Evolutionary conservation across 2,113 vertebrate species (phyloP).

Genomic region (Struthidea cinerea): DNA sequence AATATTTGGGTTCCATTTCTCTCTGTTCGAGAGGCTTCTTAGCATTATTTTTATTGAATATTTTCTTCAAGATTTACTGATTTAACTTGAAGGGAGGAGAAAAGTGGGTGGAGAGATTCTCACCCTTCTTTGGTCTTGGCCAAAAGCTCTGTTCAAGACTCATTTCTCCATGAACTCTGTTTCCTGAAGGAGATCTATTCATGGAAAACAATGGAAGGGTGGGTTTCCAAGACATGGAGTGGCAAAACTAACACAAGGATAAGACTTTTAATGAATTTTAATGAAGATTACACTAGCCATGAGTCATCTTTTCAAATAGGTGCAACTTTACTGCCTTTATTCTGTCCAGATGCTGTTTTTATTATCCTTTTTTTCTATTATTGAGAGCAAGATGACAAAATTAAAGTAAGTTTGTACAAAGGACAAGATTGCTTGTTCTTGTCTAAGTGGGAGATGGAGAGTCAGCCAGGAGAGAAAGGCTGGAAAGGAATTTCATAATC

Average conservation of each 20-base stretch:
- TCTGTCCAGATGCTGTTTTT: background rate
- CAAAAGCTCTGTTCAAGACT: background rate
- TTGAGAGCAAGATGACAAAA: background rate
- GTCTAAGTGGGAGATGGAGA: background rate
- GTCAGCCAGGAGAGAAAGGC: background rate
- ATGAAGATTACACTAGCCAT: background rate
- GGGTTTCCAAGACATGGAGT: background rate
- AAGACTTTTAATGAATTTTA: background rate
- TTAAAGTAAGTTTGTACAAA: background rate
- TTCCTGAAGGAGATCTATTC: background rate
- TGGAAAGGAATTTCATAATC: background rate
- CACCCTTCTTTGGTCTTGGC: background rate
- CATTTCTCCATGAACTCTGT: background rate
- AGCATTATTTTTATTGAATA: background rate
- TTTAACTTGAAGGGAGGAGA: background rate
- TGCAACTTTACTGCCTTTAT: background rate
- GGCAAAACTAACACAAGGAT: background rate
- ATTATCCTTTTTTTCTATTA: background rate
- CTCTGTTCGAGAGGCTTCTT: background rate
- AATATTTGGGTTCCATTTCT: background rate
- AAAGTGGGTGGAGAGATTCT: background rate
- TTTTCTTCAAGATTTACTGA: background rate
- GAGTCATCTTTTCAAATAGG: background rate
- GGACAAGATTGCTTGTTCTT: background rate
- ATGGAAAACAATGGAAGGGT: background rate